phyloP scores from a whole-genome alignment of 2,797 vertebrate genomes.

The Premnoplex brunnescens region DNA sequence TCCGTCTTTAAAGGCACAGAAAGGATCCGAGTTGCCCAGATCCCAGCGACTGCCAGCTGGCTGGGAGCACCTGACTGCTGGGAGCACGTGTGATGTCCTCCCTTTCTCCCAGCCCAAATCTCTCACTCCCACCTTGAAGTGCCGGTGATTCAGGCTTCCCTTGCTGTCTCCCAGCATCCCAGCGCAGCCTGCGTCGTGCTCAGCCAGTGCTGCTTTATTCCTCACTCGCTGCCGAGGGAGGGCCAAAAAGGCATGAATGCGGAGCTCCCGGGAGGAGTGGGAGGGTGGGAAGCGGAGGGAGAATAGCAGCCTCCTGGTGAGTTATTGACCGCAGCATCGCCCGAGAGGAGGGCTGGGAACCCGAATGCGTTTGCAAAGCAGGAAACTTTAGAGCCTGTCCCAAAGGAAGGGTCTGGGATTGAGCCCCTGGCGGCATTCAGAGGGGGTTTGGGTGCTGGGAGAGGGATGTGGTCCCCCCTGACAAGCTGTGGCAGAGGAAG shows the following conservation, averaged over 20 bases:
- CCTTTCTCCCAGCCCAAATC: constrained; percentile 7
- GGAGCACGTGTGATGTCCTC: background rate
- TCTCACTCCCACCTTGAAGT: constrained; percentile 46
- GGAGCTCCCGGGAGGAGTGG: constrained; percentile 23
- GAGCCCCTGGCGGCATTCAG: background rate
- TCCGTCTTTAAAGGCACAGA: background rate
- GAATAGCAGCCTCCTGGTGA: constrained; percentile 37
- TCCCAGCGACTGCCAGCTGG: background rate
- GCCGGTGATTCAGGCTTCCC: constrained; percentile 17
- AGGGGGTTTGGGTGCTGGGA: background rate
- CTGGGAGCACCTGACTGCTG: background rate
- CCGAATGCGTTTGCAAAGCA: background rate
- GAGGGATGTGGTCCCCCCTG: background rate
- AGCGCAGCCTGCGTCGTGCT: constrained; percentile 1
- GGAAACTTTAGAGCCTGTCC: background rate
- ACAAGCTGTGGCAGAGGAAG: background rate
- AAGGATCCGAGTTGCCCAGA: background rate
- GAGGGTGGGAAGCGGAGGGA: constrained; percentile 52
- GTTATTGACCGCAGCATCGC: constrained; percentile 24
- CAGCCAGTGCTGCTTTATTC: constrained; percentile 28
- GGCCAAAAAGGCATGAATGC: constrained; percentile 38
- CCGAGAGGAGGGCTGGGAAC: background rate
- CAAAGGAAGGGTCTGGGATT: background rate
- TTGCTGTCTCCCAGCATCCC: constrained; percentile 9
- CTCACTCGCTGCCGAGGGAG: constrained; percentile 36